Base-by-base conservation (phyloP, 2,797 vertebrate genomes). In the Lepus townsendii region DNA sequence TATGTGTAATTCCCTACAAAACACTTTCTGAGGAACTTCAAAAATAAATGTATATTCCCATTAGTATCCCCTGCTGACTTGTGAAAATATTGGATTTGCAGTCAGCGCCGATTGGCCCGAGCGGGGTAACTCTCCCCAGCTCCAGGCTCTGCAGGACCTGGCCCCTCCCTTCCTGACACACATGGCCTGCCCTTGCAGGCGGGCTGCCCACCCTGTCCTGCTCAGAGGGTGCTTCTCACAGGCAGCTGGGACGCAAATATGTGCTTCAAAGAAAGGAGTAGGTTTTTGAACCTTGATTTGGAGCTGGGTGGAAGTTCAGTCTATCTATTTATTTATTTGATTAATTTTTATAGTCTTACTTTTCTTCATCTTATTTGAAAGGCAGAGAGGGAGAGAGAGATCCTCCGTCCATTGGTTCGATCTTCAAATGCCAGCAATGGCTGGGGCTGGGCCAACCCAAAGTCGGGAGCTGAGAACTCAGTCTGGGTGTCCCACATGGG, bases 161-260 rank as follows among this genome's bases (percentile, higher is more conserved):
- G 65, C 47, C 10, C 63, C 68, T 30, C 85, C 84, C 54, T 57
- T 57, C 3, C 0, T 83, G 76, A 63, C n/a, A 54, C 71, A 50
- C 12, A 3, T 14, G 4, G 27, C 60, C 75, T 78, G 30, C 83
- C 90, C 87, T 76, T 35, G 32, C 20, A 90, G 68, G 83, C 75
- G 73, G n/a, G 47, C 90, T 27, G 30, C 83, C 92, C 62, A 13
- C 54, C 87, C 89, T 17, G 54, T 69, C 91, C 72, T 38, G 52
- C 62, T 2, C 26, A 32, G 13, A 73, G 47, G 87, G 24, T 4
- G 27, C 50, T 82, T 32, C 92, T 78, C 20, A 17, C 27, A 63
- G 24, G 24, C 11, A 86, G 71, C 54, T 54, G 22, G 63, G 73
- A 62, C 12, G 26, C 50, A 69, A 71, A 78, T 3, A 0, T 20